These are phyloP conservation scores for Oncorhynchus gorbuscha DNA, from an alignment of 2,113 vertebrate genomes.

Conservation along the genomic window DNA sequence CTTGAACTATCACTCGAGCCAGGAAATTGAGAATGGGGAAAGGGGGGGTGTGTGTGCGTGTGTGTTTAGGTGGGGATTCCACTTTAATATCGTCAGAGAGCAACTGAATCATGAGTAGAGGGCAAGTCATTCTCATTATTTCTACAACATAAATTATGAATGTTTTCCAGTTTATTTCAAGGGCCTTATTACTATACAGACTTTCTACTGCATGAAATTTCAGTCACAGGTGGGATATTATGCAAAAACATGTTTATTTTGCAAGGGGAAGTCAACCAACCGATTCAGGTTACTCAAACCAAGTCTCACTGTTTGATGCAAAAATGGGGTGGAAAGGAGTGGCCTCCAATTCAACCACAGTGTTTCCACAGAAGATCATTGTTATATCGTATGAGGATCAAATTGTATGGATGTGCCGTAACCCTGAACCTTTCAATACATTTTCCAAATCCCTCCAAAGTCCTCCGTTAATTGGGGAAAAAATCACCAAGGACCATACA, in stretches of 20 bases:
- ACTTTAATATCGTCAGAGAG: neutral
- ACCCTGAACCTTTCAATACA: neutral
- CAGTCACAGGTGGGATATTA: neutral
- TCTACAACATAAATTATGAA: neutral
- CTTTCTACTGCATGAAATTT: neutral
- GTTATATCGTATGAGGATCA: neutral
- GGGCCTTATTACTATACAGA: neutral
- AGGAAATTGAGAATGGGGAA: slow-evolving; percentile 30
- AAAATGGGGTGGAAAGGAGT: neutral
- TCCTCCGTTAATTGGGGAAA: neutral
- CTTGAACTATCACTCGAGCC: slow-evolving; percentile 15
- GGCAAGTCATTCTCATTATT: neutral
- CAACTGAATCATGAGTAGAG: neutral
- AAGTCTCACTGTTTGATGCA: neutral
- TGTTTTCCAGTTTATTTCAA: neutral
- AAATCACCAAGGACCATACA: no score
- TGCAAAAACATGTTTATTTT: neutral
- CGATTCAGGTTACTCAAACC: neutral
- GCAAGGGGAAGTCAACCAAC: neutral
- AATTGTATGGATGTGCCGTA: neutral
- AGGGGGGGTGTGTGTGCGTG: neutral
- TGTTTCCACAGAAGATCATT: neutral
- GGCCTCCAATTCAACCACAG: neutral
- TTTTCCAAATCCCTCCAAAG: neutral
- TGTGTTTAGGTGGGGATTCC: neutral